Percentiles rank a stretch among this genome's conserved stretches.
phyloP scores from a whole-genome alignment of 2,113 vertebrate genomes.

The Lepus timidus region DNA sequence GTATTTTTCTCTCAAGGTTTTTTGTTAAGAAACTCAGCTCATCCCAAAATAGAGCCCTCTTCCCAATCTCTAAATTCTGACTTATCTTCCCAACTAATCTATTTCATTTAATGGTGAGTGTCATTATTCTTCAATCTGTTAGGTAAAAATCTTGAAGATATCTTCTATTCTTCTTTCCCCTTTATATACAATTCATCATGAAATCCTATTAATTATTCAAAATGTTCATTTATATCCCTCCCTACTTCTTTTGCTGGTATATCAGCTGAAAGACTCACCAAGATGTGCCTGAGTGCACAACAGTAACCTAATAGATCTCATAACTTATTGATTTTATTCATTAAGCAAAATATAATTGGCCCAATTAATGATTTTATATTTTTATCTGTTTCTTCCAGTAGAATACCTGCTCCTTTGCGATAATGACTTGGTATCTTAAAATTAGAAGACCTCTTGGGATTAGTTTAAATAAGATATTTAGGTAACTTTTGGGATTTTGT shows the following conservation, averaged over 20 bases:
- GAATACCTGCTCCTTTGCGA: background rate
- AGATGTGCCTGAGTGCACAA: background rate
- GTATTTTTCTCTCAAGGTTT: background rate
- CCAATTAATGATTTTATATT: background rate
- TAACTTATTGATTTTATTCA: background rate
- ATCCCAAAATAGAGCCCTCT: background rate
- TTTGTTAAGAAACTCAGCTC: background rate
- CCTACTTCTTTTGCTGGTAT: background rate
- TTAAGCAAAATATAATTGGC: background rate
- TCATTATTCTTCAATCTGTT: slow-evolving; percentile 38
- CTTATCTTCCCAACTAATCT: background rate
- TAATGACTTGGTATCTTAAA: background rate
- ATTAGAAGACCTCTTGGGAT: background rate
- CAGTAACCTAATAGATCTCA: background rate
- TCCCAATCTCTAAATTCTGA: background rate
- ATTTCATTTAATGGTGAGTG: background rate
- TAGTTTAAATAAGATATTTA: slow-evolving; percentile 2
- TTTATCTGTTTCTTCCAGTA: background rate
- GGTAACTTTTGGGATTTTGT: background rate
- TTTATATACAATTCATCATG: slow-evolving; percentile 49
- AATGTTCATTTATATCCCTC: slow-evolving; percentile 47
- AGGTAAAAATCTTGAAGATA: slow-evolving; percentile 12
- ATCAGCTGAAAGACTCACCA: background rate
- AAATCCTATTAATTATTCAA: slow-evolving; percentile 65
- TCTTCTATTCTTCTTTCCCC: background rate